Evolutionary conservation across 2,888 invertebrate species (phyloP), one percentile per base, ranked within the genome.

Genomic region (Oconnorella tubifera): DNA sequence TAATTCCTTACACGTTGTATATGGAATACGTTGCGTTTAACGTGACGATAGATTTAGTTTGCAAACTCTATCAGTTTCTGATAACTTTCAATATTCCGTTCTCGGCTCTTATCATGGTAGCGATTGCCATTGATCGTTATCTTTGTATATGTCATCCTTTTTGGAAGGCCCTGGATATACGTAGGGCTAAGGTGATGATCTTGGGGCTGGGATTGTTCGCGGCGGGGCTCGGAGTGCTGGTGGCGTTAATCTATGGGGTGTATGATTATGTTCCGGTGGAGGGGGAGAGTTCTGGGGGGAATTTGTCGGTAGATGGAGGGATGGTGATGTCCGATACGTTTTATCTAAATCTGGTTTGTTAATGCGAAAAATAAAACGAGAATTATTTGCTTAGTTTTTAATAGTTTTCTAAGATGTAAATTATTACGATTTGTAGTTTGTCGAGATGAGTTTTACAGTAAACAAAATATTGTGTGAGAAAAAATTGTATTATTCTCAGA

Each of bases 61-160:
- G 67, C 57, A 65, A 76, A 64, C 31, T 74, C 14, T 78, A 76
- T 66, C 77, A 77, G 33, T 76, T 78, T 63, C 68, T 78, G 53
- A 73, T 76, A 29, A 75, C 76, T 1, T 73, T 74, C n/a, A 75
- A 75, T 27, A 77, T 78, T 25, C 76, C 77, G 14, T 77, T 77
- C 63, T 76, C 78, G 14, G 76, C 78, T 2, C 71, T 78, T 29
- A 72, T 77, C 29, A 77, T 78, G 75, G 76, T 75, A 0, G 75
- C 71, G 32, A 71, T 70, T 1, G 70, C 70, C 2, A 58, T 69
- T 25, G 69, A 78, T 62, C 65, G 78, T 14, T 78, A 77, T 63
- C 68, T 77, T 51, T 77, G 77, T 62, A 78, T 78, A 23, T 78
- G 77, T 53, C 76, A 76, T 55, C 78, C 78, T 0, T 76, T 78